phyloP scores from a whole-genome alignment of 2,113 vertebrate species.

The Triplophysa tibetana region DNA sequence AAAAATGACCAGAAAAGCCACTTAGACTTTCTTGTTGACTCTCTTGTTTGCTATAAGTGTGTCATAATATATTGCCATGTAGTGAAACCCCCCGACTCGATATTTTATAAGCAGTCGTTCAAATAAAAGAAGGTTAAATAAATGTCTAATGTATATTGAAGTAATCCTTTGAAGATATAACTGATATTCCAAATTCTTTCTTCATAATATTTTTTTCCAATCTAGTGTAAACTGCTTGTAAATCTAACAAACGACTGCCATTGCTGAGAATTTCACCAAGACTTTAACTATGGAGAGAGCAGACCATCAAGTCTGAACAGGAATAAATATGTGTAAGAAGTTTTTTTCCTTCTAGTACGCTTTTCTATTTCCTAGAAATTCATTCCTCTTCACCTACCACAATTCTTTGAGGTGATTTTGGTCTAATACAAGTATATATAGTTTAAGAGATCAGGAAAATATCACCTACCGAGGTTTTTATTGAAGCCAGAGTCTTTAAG shows the following conservation, averaged over 20 bases:
- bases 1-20: too few relatives aligned
- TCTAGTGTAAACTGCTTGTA: not conserved
- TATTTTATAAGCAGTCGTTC: too few relatives aligned
- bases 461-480: conserved; percentile 86
- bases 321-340: not conserved
- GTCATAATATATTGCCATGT: too few relatives aligned
- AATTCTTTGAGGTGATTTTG: not conserved
- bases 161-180: not conserved
- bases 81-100: too few relatives aligned
- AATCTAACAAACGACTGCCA: not conserved
- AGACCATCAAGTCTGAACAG: not conserved
- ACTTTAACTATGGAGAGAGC: not conserved
- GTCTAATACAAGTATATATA: too few relatives aligned
- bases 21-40: too few relatives aligned
- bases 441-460: not conserved
- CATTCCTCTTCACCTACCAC: not conserved
- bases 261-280: not conserved
- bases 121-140: too few relatives aligned
- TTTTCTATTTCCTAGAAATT: not conserved
- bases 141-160: too few relatives aligned
- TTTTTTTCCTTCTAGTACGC: not conserved
- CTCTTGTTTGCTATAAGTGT: too few relatives aligned
- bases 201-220: not conserved
- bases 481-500: conserved; percentile 83
- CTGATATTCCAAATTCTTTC: not conserved